Conservation (phyloP, 2,888 invertebrate species). For the Drosophila greeni region DNA sequence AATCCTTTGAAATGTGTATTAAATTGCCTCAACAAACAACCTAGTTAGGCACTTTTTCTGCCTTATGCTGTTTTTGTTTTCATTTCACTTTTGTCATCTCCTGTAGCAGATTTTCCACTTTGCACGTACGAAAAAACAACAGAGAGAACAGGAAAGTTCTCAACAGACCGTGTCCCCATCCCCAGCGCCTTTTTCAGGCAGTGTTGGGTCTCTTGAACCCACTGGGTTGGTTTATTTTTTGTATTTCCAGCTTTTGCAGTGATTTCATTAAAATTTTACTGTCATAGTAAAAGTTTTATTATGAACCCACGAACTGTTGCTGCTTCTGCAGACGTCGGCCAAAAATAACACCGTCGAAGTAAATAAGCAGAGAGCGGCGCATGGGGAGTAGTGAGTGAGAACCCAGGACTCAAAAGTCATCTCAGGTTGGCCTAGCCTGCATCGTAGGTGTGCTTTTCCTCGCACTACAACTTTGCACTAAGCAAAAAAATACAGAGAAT, state of each 20-base stretch:
- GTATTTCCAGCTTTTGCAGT: conserved; percentile 49
- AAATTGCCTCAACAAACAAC: conserved; percentile 29
- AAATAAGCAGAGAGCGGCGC: conserved; percentile 4
- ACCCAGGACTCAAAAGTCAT: conserved; percentile 2
- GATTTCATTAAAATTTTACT: conserved; percentile 71
- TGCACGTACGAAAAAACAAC: conserved; percentile 44
- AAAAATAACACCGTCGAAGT: conserved; percentile 48
- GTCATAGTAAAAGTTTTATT: conserved; percentile 69
- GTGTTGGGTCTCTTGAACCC: conserved; percentile 6
- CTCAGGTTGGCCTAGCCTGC: not conserved
- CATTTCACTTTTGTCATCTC: conserved; percentile 28
- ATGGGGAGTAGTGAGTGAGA: not conserved
- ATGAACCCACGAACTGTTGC: conserved; percentile 49
- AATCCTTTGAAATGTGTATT: conserved; percentile 15
- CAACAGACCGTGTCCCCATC: conserved; percentile 6
- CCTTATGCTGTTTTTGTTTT: conserved; percentile 2
- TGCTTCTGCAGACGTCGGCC: conserved; percentile 53
- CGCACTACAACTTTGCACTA: not conserved
- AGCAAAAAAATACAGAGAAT: not conserved
- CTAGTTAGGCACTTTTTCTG: conserved; percentile 18
- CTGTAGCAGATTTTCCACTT: conserved; percentile 44
- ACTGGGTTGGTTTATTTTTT: conserved; percentile 3
- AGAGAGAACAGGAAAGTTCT: conserved; percentile 17
- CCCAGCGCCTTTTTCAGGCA: not conserved
- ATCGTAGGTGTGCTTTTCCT: not conserved